Base-by-base conservation (phyloP, 2,113 vertebrate genomes). In the Camelus bactrianus region DNA sequence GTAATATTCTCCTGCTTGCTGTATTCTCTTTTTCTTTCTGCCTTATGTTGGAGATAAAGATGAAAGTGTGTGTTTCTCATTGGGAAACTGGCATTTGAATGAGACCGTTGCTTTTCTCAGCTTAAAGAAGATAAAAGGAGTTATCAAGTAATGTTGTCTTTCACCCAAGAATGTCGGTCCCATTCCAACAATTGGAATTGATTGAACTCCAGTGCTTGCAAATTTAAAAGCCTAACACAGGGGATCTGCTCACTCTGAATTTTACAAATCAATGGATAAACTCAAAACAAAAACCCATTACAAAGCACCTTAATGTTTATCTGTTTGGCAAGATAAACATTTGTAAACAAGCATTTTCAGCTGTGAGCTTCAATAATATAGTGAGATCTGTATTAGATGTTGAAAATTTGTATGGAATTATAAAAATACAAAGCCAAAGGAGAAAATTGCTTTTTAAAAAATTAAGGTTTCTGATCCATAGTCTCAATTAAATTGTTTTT, bases 111-210 rank as follows among this genome's bases (percentile, higher is more conserved):
- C 91, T 97, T 96, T 97, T 93, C 86, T 97, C 81, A 94, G 93
- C 79, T 96, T 96, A 89, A 96, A 91, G 75, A 96, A 96, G 95
- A 97, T 97, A 96, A 97, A 97, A 96, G 93, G 69, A 91, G 62
- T 97, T 97, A 97, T 75, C 96, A 97, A 70, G 94, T 67, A 96
- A 96, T 97, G 94, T 93, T 96, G 97, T 97, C 93, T 97, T 97
- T 96, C 89, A 96, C 94, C 91, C 95, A 72, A 76, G 86, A 82
- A 97, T 96, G 95, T 95, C 97, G 82, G 89, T 94, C 96, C 97
- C 93, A 91, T 48, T 96, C 94, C 82, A 97, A 94, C 93, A 97
- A 96, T 95, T 97, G 96, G 86, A 97, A 97, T 97, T 96, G 95
- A 98, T 97, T 97, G 86, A 97, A 97, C 95, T 96, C 93, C 67